Base-by-base conservation (phyloP, 2,113 vertebrate genomes). In the Myotis davidii region DNA sequence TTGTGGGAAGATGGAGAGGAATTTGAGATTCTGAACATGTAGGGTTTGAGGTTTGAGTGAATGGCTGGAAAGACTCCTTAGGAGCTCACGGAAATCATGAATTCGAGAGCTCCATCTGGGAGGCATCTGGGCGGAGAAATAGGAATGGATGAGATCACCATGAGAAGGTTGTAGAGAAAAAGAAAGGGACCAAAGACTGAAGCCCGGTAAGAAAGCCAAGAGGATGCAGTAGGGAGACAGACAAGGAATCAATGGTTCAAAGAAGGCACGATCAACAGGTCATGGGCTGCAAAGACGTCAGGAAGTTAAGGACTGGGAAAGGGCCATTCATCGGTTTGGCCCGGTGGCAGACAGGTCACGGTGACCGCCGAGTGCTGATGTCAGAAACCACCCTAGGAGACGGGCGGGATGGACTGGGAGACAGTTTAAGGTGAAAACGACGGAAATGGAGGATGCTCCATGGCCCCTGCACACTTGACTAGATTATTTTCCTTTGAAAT, bases 401-500 rank as follows among this genome's bases (percentile, higher is more conserved):
- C 20, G 39, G 56, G 37, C 48, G 9, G 65, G 56, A 42, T 59
- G 59, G 88, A 78, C 29, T 87, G 32, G 42, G 73, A 79, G 91
- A 6, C 67, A 45, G 39, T 0, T 34, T 11, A 90, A 89, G 67
- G 25, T n/a, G 37, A 83, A 61, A 77, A 84, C 20, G 50, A 29
- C 10, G 18, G 32, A 42, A 90, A 74, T 23, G 29, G 0, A 42
- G 39, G 48, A 27, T 67, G n/a, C 3, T 34, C 65, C 48, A 59
- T 84, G 85, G 42, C 27, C 1, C 65, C 11, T n/a, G 0, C 13
- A 59, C 5, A 10, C 39, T 25, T 2, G 34, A 48, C 10, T 59
- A 67, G 25, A 18, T 90, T 25, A 42, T 23, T 90, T 83, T 94
- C 82, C 37, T 88, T 88, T 74, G 88, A 69, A 85, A 50, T 50